These are phyloP conservation scores for Heteromurus nitidus DNA, from an alignment of 2,888 invertebrate species.

Conservation along the genomic window DNA sequence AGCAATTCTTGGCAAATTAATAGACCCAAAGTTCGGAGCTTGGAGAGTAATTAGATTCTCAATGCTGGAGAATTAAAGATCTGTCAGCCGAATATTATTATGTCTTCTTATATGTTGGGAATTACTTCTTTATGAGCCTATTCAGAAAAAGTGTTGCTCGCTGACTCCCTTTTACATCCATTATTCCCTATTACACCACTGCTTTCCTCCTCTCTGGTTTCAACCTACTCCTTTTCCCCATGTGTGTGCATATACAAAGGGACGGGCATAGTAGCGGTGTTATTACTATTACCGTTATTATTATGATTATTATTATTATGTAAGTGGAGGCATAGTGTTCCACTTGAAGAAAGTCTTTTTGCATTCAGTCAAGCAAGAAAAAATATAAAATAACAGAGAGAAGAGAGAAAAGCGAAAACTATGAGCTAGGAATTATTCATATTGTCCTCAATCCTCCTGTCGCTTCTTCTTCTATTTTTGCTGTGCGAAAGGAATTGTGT, in stretches of 20 bases:
- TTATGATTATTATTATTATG: constrained; percentile 27
- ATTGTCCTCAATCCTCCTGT: constrained; percentile 8
- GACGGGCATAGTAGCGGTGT: too few species aligned
- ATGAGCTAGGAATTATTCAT: constrained; percentile 29
- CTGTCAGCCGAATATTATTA: constrained; percentile 49
- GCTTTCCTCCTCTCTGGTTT: background rate
- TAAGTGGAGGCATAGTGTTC: background rate
- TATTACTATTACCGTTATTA: constrained; percentile 18
- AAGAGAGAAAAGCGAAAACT: too few species aligned
- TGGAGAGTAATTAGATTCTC: constrained; percentile 49
- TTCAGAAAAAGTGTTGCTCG: constrained; percentile 28
- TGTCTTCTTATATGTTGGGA: constrained; percentile 29
- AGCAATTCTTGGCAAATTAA: constrained; percentile 47
- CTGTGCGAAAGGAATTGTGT: constrained; percentile 10
- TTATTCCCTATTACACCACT: constrained; percentile 1
- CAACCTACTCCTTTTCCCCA: background rate
- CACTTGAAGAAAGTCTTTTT: background rate
- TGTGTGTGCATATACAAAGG: background rate
- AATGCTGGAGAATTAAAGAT: constrained; percentile 41
- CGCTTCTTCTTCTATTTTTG: constrained; percentile 14
- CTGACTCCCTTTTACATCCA: constrained; percentile 17
- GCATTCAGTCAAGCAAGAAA: too few species aligned
- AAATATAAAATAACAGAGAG: too few species aligned
- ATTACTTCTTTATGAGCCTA: constrained; percentile 36
- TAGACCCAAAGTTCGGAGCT: constrained; percentile 45